phyloP scores from a whole-genome alignment of 2,888 invertebrate genomes.

The Eristalis intricaria region DNA sequence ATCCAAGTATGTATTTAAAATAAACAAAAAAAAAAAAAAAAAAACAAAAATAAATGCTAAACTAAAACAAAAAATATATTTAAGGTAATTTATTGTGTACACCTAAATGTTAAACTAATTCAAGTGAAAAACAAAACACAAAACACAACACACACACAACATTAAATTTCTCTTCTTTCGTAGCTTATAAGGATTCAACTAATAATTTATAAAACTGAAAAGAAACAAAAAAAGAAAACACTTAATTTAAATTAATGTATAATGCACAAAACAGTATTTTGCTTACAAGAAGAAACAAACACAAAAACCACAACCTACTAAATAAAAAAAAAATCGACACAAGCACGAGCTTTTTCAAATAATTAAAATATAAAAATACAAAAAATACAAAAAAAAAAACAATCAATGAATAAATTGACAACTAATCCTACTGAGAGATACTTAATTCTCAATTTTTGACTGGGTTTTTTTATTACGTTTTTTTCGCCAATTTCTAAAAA shows the following conservation, averaged over 20 bases:
- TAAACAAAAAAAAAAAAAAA: conserved; percentile 39
- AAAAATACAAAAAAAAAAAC: neutral
- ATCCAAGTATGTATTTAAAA: conserved; percentile 62
- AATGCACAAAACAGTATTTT: conserved; percentile 73
- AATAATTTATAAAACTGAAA: conserved; percentile 44
- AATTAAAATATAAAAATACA: neutral
- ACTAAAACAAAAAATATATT: conserved; percentile 36
- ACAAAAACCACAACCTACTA: conserved; percentile 22
- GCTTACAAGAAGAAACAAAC: conserved; percentile 62
- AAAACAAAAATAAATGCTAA: conserved; percentile 29
- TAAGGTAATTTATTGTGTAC: conserved; percentile 69
- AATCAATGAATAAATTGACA: neutral
- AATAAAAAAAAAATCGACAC: conserved; percentile 30
- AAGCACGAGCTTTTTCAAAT: conserved; percentile 55
- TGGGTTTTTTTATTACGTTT: conserved; percentile 61
- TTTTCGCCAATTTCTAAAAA: conserved; percentile 44
- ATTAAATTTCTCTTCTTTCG: conserved; percentile 48
- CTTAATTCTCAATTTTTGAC: conserved; percentile 56
- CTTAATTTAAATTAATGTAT: conserved; percentile 56
- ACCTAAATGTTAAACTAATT: conserved; percentile 53
- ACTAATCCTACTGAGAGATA: conserved; percentile 25
- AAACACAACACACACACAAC: conserved; percentile 4
- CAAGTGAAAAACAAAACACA: conserved; percentile 27
- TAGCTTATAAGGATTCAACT: conserved; percentile 56
- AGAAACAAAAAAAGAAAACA: conserved; percentile 25